phyloP scores from a whole-genome alignment of 92 coral and sea anemone genomes.

The Actinostola sp. region DNA sequence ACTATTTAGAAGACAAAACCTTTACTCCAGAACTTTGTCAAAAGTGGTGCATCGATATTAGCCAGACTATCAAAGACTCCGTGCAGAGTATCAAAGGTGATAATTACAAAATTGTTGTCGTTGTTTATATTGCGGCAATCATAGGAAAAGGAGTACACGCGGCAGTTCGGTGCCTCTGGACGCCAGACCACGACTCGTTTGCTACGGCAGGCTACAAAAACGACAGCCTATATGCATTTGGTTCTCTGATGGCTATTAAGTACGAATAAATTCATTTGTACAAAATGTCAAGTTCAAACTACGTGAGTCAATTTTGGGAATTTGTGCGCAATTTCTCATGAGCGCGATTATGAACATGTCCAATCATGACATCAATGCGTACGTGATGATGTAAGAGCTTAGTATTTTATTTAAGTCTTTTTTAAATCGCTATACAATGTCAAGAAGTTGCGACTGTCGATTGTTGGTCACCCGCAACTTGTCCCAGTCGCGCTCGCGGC shows the following conservation, averaged over 20 bases:
- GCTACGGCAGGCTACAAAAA: conserved; percentile 80
- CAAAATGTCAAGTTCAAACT: neutral
- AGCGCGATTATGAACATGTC: too few relatives aligned
- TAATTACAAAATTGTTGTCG: conserved; percentile 74
- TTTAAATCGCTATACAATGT: neutral
- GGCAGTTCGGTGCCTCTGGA: conserved; percentile 75
- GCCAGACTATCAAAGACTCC: conserved; percentile 63
- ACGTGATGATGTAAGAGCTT: too few relatives aligned
- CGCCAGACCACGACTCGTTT: conserved; percentile 71
- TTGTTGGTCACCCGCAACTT: too few relatives aligned
- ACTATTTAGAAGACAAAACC: conserved; percentile 51
- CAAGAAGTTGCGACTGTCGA: too few relatives aligned
- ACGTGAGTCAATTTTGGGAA: neutral
- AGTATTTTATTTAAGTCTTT: neutral
- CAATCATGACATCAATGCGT: too few relatives aligned
- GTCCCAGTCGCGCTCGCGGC: too few relatives aligned
- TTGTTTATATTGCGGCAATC: conserved; percentile 84
- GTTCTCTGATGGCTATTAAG: conserved; percentile 71
- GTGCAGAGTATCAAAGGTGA: conserved; percentile 69
- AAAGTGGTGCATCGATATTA: conserved; percentile 83
- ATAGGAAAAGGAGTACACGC: conserved; percentile 87
- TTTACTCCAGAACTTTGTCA: conserved; percentile 74
- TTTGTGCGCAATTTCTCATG: neutral
- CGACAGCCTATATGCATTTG: conserved; percentile 80
- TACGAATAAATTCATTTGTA: conserved; percentile 24